Conservation (phyloP, 2,113 vertebrate species). For the Corydoras sp. region DNA sequence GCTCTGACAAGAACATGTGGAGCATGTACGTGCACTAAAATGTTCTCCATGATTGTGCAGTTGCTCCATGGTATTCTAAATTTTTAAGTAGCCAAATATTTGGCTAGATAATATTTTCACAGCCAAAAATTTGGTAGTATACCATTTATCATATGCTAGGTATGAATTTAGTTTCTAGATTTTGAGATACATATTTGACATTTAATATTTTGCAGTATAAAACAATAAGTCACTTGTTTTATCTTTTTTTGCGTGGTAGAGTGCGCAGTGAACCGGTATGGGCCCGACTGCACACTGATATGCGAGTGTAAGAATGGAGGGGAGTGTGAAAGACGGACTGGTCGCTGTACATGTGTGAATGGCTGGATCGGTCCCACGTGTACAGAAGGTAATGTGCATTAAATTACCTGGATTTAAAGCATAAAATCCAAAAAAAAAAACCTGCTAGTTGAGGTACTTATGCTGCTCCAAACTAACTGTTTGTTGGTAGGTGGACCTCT, state of each 20-base stretch:
- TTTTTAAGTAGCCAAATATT: too few relatives aligned
- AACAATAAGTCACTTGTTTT: not conserved
- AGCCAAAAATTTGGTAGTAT: too few relatives aligned
- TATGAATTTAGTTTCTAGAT: too few relatives aligned
- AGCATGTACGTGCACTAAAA: too few relatives aligned
- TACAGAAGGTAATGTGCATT: conserved; percentile 68
- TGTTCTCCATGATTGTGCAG: too few relatives aligned
- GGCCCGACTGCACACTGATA: conserved; percentile 72
- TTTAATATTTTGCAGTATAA: not conserved
- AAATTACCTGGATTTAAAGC: too few relatives aligned
- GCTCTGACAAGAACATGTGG: too few relatives aligned
- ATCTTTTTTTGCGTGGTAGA: conserved; percentile 56
- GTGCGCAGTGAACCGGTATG: conserved; percentile 67
- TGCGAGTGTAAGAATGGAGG: conserved; percentile 74
- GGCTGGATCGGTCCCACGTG: conserved; percentile 73
- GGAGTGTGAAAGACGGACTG: conserved; percentile 66
- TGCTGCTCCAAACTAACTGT: not conserved
- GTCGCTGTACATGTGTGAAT: conserved; percentile 74
- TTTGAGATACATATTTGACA: too few relatives aligned
- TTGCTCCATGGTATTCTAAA: too few relatives aligned
- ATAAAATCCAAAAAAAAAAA: too few relatives aligned
- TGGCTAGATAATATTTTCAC: too few relatives aligned
- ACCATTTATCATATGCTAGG: too few relatives aligned
- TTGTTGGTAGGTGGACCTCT: conserved; percentile 54
- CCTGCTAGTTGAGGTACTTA: not conserved